These are phyloP conservation scores for Gymnopithys bicolor DNA, from an alignment of 2,797 vertebrate genomes.

Conservation along the genomic window DNA sequence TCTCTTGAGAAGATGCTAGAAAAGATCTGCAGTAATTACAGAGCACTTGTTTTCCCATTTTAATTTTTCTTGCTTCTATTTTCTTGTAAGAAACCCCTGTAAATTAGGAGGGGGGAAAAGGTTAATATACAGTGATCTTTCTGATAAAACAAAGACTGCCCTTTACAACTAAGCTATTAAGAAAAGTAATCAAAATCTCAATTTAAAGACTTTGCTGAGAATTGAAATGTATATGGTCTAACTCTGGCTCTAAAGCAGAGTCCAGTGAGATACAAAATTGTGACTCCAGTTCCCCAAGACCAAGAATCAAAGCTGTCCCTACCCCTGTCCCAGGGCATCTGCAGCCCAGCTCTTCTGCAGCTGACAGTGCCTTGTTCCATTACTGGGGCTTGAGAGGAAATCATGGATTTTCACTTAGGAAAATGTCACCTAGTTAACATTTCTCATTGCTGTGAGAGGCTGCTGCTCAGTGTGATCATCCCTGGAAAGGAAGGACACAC, in stretches of 20 bases:
- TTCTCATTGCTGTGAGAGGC: not conserved
- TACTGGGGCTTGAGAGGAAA: not conserved
- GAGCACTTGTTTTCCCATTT: not conserved
- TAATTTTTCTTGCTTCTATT: not conserved
- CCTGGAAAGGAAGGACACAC: not conserved
- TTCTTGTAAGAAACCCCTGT: not conserved
- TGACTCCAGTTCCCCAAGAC: not conserved
- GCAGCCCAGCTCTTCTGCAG: too few relatives aligned
- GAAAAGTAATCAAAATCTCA: not conserved
- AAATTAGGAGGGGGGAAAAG: not conserved
- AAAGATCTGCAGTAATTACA: not conserved
- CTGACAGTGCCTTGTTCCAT: not conserved
- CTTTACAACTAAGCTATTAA: not conserved
- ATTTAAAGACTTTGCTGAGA: not conserved
- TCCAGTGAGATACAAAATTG: rapidly evolving
- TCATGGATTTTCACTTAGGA: not conserved
- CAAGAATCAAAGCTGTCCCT: not conserved
- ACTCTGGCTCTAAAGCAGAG: not conserved
- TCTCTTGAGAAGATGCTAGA: not conserved
- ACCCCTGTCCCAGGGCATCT: not conserved
- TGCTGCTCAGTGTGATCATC: rapidly evolving
- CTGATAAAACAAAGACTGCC: rapidly evolving
- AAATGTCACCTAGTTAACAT: not conserved
- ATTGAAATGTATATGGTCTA: rapidly evolving
- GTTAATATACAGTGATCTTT: not conserved